These are phyloP conservation scores for Chrysomallon squamiferum DNA, from an alignment of 1,140 invertebrate genomes.

Conservation along the genomic window DNA sequence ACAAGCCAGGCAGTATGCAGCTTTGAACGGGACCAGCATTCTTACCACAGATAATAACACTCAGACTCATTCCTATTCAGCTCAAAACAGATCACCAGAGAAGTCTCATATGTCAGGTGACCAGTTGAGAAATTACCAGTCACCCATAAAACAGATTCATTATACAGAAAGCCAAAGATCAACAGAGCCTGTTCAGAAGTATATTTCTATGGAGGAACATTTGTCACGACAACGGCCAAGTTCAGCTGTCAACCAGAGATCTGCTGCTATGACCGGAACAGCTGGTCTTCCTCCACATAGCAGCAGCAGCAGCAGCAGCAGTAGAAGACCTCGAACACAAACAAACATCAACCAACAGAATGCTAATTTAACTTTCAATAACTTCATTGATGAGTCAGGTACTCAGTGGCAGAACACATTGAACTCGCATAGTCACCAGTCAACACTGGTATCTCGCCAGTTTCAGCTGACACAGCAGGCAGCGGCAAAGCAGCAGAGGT, in stretches of 20 bases:
- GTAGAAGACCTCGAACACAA: constrained; percentile 10
- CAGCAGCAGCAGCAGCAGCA: constrained; percentile 6
- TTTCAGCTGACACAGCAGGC: constrained; percentile 48
- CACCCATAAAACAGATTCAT: too few species aligned
- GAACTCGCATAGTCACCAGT: constrained; percentile 38
- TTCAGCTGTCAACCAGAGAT: neutral
- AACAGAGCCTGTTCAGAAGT: constrained; percentile 10
- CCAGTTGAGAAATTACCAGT: too few species aligned
- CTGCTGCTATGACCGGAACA: neutral
- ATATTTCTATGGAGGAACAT: constrained; percentile 29
- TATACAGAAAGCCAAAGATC: neutral
- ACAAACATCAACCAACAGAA: constrained; percentile 41
- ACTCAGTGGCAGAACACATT: constrained; percentile 46
- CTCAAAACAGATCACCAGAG: constrained; percentile 7
- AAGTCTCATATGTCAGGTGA: too few species aligned
- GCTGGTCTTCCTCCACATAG: constrained; percentile 23
- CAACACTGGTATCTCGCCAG: constrained; percentile 48
- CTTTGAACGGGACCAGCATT: constrained; percentile 44
- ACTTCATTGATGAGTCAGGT: constrained; percentile 44
- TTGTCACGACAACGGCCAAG: constrained; percentile 14
- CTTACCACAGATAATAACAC: constrained; percentile 22
- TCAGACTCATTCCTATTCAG: neutral
- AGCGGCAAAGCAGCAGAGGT: constrained; percentile 15
- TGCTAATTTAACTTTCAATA: constrained; percentile 55
- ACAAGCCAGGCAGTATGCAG: constrained; percentile 58